Evolutionary conservation across 2,797 vertebrate species (phyloP), one percentile per base, ranked within the genome.

Genomic region (Gephyroberyx darwinii): DNA sequence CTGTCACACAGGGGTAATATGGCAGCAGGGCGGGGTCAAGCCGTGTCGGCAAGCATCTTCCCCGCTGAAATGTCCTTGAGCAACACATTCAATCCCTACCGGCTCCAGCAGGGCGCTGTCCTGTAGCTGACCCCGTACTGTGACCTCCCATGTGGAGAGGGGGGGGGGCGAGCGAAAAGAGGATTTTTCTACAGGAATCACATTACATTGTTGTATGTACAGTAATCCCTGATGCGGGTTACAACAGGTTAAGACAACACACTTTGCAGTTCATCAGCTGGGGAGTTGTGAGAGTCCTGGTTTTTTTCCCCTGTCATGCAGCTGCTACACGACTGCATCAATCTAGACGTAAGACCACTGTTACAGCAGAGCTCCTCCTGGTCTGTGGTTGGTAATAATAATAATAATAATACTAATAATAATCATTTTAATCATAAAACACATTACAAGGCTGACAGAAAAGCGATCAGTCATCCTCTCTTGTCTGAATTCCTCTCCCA

Each of bases 171-270:
- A 19, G 71, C 41, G 59, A 63, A 54, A 62, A 0, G 65, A 43
- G 20, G 57, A 52, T 16, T 72, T 71, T 62, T 62, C 51, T 61
- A 12, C 69, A 47, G 75, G 74, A 75, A 56, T 77, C 51, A 59
- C 56, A 51, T 74, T 62, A 51, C 55, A 61, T 72, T 61, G 69
- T 81, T 69, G 45, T 33, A 73, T 70, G 43, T 33, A 22, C 62
- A 67, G 43, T 30, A 35, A 63, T 74, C 50, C 61, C 30, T 59
- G 50, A 67, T 62, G 48, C 64, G 66, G 39, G 41, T 67, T 63
- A 51, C 60, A 63, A 68, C 55, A 61, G 65, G 67, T 73, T 72
- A 56, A n/a, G 55, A 58, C 16, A 62, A 48, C 56, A 59, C 33
- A 35, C 33, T 35, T 35, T 7, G 52, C 53, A 19, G 69, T 61